Evolutionary conservation across 2,797 vertebrate species (phyloP).

Genomic region (Argentina silus): DNA sequence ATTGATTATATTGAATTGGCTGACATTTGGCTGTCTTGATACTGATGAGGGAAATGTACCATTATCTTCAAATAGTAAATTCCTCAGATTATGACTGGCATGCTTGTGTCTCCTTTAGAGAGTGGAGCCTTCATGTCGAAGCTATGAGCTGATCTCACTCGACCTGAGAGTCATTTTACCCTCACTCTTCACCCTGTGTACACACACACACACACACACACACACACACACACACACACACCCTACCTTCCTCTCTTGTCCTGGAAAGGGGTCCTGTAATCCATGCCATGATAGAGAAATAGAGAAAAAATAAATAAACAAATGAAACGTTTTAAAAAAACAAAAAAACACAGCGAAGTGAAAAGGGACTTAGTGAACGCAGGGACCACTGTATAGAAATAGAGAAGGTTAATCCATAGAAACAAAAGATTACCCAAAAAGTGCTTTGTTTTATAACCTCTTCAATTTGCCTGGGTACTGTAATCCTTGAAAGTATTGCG

Average conservation of each 20-base stretch:
- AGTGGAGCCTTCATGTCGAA: too few species aligned
- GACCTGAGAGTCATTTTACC: too few species aligned
- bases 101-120: too few species aligned
- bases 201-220: background rate
- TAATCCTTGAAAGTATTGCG: slow-evolving; percentile 36
- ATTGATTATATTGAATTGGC: too few species aligned
- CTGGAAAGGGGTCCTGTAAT: slow-evolving; percentile 14
- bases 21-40: too few species aligned
- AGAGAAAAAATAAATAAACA: slow-evolving; percentile 16
- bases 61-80: background rate
- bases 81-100: too few species aligned
- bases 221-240: slow-evolving; percentile 6
- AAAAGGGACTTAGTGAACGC: slow-evolving; percentile 23
- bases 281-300: slow-evolving; percentile 17
- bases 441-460: slow-evolving; percentile 39
- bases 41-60: too few species aligned
- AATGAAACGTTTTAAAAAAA: slow-evolving; percentile 11
- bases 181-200: too few species aligned
- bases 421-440: slow-evolving; percentile 40
- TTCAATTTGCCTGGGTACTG: slow-evolving; percentile 24
- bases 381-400: slow-evolving; percentile 21
- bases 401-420: slow-evolving; percentile 33
- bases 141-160: too few species aligned
- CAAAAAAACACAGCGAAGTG: slow-evolving; percentile 16
- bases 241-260: slow-evolving; percentile 40